Evolutionary conservation across 1,140 invertebrate genomes (phyloP), one percentile per base, ranked within the genome.

Genomic region (Hestina assimilis): DNA sequence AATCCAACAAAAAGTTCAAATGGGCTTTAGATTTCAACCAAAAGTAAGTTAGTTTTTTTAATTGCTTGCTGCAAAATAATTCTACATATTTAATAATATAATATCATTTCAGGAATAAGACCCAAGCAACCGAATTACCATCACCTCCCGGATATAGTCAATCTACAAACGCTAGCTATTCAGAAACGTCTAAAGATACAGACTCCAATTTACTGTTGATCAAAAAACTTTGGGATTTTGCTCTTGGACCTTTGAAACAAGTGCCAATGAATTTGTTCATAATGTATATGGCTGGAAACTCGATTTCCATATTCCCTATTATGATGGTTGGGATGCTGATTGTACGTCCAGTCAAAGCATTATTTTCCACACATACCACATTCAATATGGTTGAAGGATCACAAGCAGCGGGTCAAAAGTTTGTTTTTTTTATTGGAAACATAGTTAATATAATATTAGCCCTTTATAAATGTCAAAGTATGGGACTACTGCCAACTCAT

Each of bases 291-390:
- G 96, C 98, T 51, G 98, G 98, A 26, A 99, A 97, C 87, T 98
- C 98, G 0, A 99, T 99, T 72, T 99, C 97, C 0, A 99, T 99
- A 64, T 99, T 99, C 76, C 98, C 98, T 1, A 99, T 99, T n/a
- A 99, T 99, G 98, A 99, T 99, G 98, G 97, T 99, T 12, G 97
- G 97, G 26, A 99, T 99, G 98, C 92, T 99, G 79, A 95, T 99
- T 60, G 94, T 99, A 56, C 90, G 97, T 64, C 98, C 98, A 9
- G 93, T 99, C 1, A 98, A 99, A 89, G 97, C 98, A 5, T 90
- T 99, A 12, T 97, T 99, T 78, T 91, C 96, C 1, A 94, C 97
- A 50, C 95, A 96, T 78, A 93, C 94, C 60, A 97, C 97, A 40
- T 99, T 99, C 72, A 98, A 98, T 89, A 94, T 97, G 89, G 96